Evolutionary conservation across 53 echinoderm and acorn worm species (phyloP), one percentile per base, ranked within the genome.

Genomic region (Apostichopus leukothele): DNA sequence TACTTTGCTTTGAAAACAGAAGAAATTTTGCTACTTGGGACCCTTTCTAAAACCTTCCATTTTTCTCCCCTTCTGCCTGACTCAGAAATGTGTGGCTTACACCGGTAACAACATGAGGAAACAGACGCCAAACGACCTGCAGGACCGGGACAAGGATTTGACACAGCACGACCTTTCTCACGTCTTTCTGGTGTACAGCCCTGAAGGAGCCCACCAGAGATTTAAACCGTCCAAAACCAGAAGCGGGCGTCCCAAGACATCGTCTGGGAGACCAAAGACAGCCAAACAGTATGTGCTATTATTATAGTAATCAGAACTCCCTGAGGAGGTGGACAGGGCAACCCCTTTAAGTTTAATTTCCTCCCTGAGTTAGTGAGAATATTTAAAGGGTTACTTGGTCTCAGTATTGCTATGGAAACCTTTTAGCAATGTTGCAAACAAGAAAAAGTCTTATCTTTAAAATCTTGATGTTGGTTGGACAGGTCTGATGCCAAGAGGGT

Each of bases 51-150:
- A 4, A 5, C 68, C 68, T 67, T 67, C 68, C 68, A 0, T 39
- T 39, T 27, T 39, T 39, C 3, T 3, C 21, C 75, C 5, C 21
- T 4, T 75, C 63, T 79, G 53, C 50, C 16, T 73, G 76, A 25
- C 73, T 20, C 71, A 97, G 97, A 97, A 97, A 97, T 97, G 97
- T 90, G 97, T 97, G 53, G 97, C 97, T 1, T 97, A 97, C 71
- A 97, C 97, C 4, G 97, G 97, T 7, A 97, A 97, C 89, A 97
- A 97, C 89, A 97, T 97, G 97, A 88, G 97, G 19, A 97, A 97
- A 53, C 97, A 97, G 88, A 95, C 97, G 1, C 97, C 97, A 18
- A 74, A 71, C 51, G 86, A 86, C 51, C 90, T 97, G 22, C 94
- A 92, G 59, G 97, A 97, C 66, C 92, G 92, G 67, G 95, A 96